Percentiles rank a stretch among this genome's conserved stretches.
Evolutionary conservation across 1,140 invertebrate species (phyloP).

Genomic region (fruit fly (Drosophila melanogaster)): DNA sequence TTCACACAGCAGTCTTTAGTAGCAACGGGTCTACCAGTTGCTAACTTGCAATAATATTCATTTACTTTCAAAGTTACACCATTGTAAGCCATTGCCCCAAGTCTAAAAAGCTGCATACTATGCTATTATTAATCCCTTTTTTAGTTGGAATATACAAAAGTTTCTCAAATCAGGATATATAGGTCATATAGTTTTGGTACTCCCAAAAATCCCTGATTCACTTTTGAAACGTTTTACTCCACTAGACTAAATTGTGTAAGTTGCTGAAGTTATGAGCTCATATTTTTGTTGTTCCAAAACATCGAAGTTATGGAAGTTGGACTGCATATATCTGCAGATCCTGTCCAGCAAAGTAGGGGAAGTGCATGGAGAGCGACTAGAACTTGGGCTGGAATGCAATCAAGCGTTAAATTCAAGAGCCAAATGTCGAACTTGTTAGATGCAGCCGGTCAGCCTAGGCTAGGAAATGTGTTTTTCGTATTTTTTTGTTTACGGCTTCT

Average conservation of each 20-base stretch:
- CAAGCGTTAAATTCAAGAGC: constrained; percentile 82
- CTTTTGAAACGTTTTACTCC: not conserved
- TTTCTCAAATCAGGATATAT: too few species aligned
- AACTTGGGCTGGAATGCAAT: constrained; percentile 59
- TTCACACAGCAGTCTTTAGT: constrained; percentile 56
- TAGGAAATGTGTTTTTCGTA: constrained; percentile 24
- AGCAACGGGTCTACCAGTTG: constrained; percentile 18
- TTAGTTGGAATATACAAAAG: too few species aligned
- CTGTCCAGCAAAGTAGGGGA: constrained; percentile 2
- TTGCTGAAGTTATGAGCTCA: not conserved
- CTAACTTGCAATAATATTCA: constrained; percentile 1
- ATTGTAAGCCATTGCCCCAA: too few species aligned
- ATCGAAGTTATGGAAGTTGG: constrained; percentile 16
- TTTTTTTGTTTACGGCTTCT: constrained; percentile 67
- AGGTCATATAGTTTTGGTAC: not conserved
- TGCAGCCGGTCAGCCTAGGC: constrained; percentile 57
- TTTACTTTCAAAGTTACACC: not conserved
- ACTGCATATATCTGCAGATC: constrained; percentile 8
- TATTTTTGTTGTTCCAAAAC: not conserved
- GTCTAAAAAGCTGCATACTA: too few species aligned
- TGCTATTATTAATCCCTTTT: too few species aligned
- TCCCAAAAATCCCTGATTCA: not conserved
- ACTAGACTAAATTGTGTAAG: too few species aligned
- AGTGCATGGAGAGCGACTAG: constrained; percentile 5
- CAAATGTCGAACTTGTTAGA: constrained; percentile 78